Conservation (phyloP, 92 coral and sea anemone species). For the Phenganax stokvisi region DNA sequence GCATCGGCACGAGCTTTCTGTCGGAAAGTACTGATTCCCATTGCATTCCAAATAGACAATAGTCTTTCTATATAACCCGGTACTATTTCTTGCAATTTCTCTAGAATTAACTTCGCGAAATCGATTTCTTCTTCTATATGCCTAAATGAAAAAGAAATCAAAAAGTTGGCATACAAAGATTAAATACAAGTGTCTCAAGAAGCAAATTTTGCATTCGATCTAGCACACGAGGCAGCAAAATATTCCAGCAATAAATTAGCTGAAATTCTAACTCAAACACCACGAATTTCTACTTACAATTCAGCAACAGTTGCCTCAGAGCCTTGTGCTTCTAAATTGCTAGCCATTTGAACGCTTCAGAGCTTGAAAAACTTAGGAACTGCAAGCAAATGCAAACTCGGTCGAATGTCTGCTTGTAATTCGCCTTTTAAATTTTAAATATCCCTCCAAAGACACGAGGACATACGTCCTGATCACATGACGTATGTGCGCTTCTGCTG, state of each 20-base stretch:
- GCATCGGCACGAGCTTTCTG: conserved; percentile 68
- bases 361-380: not conserved
- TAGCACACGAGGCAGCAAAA: no score
- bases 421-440: not conserved
- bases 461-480: conserved; percentile 3
- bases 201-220: no score
- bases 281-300: no score
- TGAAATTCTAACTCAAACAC: no score
- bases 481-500: not conserved
- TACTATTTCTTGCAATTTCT: not conserved
- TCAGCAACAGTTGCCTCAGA: no score
- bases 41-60: conserved; percentile 78
- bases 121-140: not conserved
- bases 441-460: conserved; percentile 10
- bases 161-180: no score
- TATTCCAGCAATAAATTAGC: no score
- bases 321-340: not conserved
- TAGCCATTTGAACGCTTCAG: not conserved
- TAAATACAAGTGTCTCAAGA: no score
- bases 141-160: not conserved
- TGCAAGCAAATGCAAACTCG: not conserved
- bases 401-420: not conserved
- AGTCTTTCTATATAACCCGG: conserved; percentile 60
- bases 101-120: not conserved
- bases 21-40: conserved; percentile 70